phyloP scores from a whole-genome alignment of 2,113 vertebrate genomes.

The Erinaceus europaeus region DNA sequence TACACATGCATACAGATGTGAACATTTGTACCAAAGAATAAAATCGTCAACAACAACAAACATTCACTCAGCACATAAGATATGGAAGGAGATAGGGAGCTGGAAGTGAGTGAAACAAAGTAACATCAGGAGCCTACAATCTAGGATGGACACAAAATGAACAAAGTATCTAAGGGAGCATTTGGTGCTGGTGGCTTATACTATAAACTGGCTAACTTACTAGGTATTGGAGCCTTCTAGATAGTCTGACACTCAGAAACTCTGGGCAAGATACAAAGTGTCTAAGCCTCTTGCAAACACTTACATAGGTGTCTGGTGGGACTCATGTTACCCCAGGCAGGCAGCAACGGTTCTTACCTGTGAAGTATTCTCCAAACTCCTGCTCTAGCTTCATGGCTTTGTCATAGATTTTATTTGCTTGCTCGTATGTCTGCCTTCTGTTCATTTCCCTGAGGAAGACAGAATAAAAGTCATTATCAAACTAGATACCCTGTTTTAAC shows the following conservation, averaged over 20 bases:
- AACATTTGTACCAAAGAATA: neutral
- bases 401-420: constrained; percentile 98
- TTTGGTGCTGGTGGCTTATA: neutral
- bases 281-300: neutral
- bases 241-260: neutral
- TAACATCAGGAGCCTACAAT: neutral
- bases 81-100: neutral
- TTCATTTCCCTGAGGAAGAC: constrained; percentile 93
- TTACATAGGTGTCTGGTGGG: neutral
- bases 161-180: neutral
- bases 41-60: neutral
- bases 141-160: neutral
- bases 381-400: constrained; percentile 99
- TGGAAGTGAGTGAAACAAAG: neutral
- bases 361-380: constrained; percentile 99
- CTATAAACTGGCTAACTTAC: neutral
- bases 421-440: constrained; percentile 97
- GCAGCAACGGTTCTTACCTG: constrained; percentile 84
- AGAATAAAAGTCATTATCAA: neutral
- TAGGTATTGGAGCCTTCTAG: neutral
- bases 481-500: neutral
- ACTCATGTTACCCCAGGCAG: neutral
- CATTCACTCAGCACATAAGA: neutral
- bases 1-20: neutral
- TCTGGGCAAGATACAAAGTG: neutral